Percentiles rank a stretch among this genome's conserved stretches.
Evolutionary conservation across 1,140 invertebrate species (phyloP).

Genomic region (Leptestheria dahalacensis): DNA sequence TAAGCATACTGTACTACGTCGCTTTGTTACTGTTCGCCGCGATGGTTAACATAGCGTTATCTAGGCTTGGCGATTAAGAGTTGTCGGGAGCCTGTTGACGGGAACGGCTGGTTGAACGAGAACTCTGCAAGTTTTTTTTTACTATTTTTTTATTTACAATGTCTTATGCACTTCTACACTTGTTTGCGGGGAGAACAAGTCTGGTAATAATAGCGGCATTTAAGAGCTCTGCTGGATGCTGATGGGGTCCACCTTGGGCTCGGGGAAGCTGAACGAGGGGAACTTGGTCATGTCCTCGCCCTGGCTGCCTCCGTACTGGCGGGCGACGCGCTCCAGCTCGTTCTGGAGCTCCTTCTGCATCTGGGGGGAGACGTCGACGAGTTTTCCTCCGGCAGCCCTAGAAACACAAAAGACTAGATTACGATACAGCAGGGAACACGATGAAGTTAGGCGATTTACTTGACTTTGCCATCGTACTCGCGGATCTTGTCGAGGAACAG

Average conservation of each 20-base stretch:
- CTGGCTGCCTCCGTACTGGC: constrained; percentile 53
- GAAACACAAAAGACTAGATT: constrained; percentile 10
- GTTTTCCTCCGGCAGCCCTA: constrained; percentile 45
- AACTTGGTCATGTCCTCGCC: constrained; percentile 76
- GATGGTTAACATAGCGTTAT: too few relatives aligned
- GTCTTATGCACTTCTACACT: not conserved
- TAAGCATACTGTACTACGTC: not conserved
- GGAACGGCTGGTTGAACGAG: too few relatives aligned
- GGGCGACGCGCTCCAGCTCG: constrained; percentile 63
- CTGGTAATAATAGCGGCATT: not conserved
- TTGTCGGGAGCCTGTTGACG: too few relatives aligned
- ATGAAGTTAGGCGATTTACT: constrained; percentile 35
- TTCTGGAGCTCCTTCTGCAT: constrained; percentile 53
- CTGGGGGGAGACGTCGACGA: constrained; percentile 63
- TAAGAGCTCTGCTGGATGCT: not conserved
- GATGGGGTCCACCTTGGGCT: constrained; percentile 16
- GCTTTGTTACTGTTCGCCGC: not conserved
- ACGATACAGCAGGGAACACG: not conserved
- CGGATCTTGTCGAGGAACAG: constrained; percentile 82
- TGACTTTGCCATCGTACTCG: constrained; percentile 64
- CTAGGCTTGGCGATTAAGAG: too few relatives aligned
- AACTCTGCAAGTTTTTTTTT: too few relatives aligned
- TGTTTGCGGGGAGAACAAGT: not conserved
- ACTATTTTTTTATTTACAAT: not conserved
- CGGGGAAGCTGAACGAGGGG: constrained; percentile 58